Evolutionary conservation across 2,888 invertebrate species (phyloP).

Genomic region (Hirtodrosophila cameraria): DNA sequence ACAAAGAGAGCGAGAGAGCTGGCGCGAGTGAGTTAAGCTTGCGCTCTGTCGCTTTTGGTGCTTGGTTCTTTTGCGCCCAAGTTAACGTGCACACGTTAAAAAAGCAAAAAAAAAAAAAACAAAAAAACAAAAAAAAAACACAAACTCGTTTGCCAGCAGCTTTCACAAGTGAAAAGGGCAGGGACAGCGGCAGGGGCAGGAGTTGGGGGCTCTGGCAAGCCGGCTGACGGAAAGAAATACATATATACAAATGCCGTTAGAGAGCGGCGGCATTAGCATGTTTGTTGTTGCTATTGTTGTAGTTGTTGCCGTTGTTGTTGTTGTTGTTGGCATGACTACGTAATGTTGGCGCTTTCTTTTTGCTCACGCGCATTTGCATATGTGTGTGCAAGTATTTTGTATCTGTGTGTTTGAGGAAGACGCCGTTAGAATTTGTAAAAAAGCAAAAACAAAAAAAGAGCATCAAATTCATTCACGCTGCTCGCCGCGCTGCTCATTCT

Average conservation of each 20-base stretch:
- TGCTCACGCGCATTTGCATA: conserved; percentile 53
- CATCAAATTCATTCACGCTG: conserved; percentile 66
- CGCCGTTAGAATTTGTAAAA: conserved; percentile 74
- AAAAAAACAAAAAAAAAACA: conserved; percentile 7
- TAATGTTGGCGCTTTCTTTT: conserved; percentile 76
- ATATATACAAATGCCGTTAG: conserved; percentile 52
- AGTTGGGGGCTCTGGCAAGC: conserved; percentile 33
- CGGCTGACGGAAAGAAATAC: conserved; percentile 53
- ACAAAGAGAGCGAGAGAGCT: conserved; percentile 8
- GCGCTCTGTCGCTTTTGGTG: conserved; percentile 19
- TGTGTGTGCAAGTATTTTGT: conserved; percentile 7
- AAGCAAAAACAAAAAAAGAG: conserved; percentile 9
- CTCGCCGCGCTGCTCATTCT: conserved; percentile 19
- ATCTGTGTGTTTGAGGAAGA: conserved; percentile 44
- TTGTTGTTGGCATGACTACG: conserved; percentile 60
- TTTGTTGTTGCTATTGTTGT: no score
- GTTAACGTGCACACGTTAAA: conserved; percentile 38
- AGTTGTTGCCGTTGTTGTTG: background rate
- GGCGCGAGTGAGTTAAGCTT: background rate
- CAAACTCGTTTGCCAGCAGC: conserved; percentile 69
- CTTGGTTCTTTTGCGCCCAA: conserved; percentile 50
- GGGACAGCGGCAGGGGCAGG: no score
- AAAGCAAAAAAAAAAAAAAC: conserved; percentile 2
- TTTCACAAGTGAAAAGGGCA: conserved; percentile 69
- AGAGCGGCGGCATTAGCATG: conserved; percentile 70